Conservation (phyloP, 2,797 vertebrate species). For the Phoebastria nigripes region DNA sequence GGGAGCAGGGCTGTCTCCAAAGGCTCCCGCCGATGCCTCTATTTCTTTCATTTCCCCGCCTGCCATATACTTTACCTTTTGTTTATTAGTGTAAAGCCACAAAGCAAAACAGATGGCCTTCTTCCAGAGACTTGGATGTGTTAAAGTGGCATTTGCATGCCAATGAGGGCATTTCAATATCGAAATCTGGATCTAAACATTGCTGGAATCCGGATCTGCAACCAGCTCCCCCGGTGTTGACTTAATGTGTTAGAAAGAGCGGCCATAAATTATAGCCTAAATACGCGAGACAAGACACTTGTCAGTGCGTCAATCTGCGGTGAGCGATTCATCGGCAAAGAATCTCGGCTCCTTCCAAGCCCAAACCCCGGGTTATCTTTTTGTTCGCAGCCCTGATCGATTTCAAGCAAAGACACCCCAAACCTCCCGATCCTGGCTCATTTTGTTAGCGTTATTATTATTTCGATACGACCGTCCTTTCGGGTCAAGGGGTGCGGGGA, state of each 20-base stretch:
- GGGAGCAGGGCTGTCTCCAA: conserved; percentile 44
- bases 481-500: neutral
- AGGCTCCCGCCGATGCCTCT: conserved; percentile 45
- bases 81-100: conserved; percentile 77
- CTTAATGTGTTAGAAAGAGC: conserved; percentile 25
- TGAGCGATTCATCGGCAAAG: conserved; percentile 37
- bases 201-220: conserved; percentile 58
- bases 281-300: conserved; percentile 17
- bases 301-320: conserved; percentile 28
- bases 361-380: conserved; percentile 20
- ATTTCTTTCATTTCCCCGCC: conserved; percentile 69
- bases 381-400: neutral
- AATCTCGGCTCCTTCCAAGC: conserved; percentile 39
- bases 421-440: neutral
- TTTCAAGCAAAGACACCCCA: conserved; percentile 29
- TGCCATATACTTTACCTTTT: conserved; percentile 76
- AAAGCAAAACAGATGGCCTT: conserved; percentile 79
- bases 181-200: conserved; percentile 65
- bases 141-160: conserved; percentile 76
- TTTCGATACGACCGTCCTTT: neutral
- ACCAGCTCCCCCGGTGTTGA: conserved; percentile 30
- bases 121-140: conserved; percentile 77
- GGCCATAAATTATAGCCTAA: conserved; percentile 60
- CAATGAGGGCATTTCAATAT: conserved; percentile 73
- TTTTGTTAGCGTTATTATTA: neutral